Evolutionary conservation across 2,113 vertebrate species (phyloP).

Genomic region (Osmerus eperlanus): DNA sequence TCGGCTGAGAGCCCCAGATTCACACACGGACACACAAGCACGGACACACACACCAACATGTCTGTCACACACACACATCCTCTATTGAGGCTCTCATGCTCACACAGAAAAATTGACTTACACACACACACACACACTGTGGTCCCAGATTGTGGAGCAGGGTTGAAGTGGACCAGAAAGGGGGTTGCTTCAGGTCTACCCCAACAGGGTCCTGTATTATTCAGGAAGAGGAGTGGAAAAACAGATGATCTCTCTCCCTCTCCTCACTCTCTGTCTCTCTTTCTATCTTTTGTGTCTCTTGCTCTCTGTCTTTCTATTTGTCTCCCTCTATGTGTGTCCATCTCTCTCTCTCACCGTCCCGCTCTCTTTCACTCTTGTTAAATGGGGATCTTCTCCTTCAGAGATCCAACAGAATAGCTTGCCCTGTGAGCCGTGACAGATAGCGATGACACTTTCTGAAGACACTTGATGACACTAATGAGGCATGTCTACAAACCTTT

Average conservation of each 20-base stretch:
- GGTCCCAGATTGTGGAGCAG: background rate
- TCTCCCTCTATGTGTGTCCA: background rate
- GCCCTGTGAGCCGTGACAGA: too few relatives aligned
- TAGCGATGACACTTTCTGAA: too few relatives aligned
- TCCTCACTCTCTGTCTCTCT: background rate
- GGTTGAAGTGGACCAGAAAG: background rate
- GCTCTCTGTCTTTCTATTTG: background rate
- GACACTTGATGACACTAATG: too few relatives aligned
- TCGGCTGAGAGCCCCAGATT: slow-evolving; percentile 46
- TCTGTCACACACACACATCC: slow-evolving; percentile 22
- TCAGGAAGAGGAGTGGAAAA: slow-evolving; percentile 13
- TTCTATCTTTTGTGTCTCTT: background rate
- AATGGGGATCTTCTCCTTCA: too few relatives aligned
- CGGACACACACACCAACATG: background rate
- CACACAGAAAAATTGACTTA: slow-evolving; percentile 10
- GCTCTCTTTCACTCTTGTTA: background rate
- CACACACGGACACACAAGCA: background rate
- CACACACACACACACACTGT: background rate
- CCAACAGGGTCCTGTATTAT: background rate
- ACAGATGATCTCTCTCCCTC: background rate
- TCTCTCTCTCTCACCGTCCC: background rate
- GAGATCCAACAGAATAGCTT: too few relatives aligned
- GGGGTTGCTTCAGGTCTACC: slow-evolving; percentile 5
- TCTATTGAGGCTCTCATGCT: background rate
- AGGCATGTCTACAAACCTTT: too few relatives aligned